These are phyloP conservation scores for Melanerpes aurifrons DNA, from an alignment of 2,113 vertebrate species.

Conservation along the genomic window DNA sequence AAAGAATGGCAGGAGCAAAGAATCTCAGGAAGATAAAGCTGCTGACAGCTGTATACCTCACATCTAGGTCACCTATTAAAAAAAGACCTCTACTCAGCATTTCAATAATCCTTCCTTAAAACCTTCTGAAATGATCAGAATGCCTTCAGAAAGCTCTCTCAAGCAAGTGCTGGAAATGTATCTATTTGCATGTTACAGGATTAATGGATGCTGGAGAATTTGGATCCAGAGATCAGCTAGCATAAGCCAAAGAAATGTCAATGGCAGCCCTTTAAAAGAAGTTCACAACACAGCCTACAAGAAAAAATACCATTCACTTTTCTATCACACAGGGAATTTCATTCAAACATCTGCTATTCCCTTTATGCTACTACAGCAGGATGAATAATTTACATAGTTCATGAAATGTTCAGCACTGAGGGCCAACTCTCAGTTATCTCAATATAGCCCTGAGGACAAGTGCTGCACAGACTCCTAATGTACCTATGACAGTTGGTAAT, in stretches of 20 bases:
- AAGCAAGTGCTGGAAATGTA: neutral
- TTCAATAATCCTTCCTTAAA: slow-evolving; percentile 15
- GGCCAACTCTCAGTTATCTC: neutral
- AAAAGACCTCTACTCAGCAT: neutral
- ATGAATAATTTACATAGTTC: neutral
- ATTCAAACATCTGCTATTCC: neutral
- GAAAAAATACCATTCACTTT: neutral
- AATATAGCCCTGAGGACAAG: neutral
- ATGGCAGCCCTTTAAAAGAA: neutral
- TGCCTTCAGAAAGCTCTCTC: neutral
- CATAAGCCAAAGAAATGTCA: neutral
- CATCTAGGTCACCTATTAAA: slow-evolving; percentile 88
- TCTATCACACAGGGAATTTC: neutral
- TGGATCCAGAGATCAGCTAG: neutral
- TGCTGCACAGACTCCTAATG: neutral
- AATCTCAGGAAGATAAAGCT: slow-evolving; percentile 98
- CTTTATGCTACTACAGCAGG: neutral
- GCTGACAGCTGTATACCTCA: slow-evolving; percentile 96
- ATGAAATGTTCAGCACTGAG: neutral
- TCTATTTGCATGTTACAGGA: neutral
- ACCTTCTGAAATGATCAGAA: neutral
- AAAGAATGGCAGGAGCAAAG: slow-evolving; percentile 97
- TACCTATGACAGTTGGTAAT: neutral
- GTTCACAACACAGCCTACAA: neutral
- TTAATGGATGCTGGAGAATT: neutral